Conservation (phyloP, 2,113 vertebrate species). For the Pteruthius melanotis region DNA sequence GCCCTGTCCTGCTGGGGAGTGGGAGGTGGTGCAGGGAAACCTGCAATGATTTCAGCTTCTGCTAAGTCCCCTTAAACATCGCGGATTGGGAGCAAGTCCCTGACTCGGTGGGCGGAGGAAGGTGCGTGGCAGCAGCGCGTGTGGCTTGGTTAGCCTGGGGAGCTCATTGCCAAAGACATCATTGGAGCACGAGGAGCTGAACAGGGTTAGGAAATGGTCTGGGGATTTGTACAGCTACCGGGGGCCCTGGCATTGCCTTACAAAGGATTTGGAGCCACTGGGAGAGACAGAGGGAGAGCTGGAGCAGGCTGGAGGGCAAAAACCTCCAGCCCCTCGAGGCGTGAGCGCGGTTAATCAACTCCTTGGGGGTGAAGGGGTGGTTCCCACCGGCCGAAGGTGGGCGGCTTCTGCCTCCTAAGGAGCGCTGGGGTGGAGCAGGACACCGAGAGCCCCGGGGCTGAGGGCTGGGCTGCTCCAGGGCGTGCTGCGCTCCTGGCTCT, state of each 20-base stretch:
- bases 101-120: not conserved
- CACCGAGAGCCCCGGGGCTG: fast-evolving
- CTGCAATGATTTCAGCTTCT: not conserved
- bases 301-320: not conserved
- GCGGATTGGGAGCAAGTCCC: not conserved
- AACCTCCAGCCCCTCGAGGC: not conserved
- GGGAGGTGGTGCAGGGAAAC: not conserved
- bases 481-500: not conserved
- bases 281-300: not conserved
- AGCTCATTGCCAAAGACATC: not conserved
- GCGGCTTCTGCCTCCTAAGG: not conserved
- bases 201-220: not conserved
- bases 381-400: not conserved
- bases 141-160: not conserved
- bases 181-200: not conserved
- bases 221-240: not conserved
- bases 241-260: not conserved
- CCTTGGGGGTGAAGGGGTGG: not conserved
- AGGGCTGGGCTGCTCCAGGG: not conserved
- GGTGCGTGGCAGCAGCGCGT: not conserved
- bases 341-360: not conserved
- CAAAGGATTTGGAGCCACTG: not conserved
- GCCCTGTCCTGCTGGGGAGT: not conserved
- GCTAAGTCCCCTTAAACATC: not conserved
- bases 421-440: not conserved